phyloP scores from a whole-genome alignment of 2,888 invertebrate genomes.

The Epistrophella euchroma region DNA sequence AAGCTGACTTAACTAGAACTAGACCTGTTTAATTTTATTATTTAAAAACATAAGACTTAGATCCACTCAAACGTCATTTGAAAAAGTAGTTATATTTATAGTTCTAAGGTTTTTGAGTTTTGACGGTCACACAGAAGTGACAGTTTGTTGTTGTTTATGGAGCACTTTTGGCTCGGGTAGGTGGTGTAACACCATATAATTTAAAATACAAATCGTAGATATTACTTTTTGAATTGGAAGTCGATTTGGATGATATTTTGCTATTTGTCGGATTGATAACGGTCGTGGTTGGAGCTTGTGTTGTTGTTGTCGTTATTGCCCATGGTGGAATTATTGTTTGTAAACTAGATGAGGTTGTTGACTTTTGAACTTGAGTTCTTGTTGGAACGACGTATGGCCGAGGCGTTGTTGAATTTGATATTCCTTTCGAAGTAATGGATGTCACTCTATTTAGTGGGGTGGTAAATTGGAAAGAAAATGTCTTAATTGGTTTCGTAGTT shows the following conservation, averaged over 20 bases:
- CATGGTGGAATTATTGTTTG: slow-evolving; percentile 20
- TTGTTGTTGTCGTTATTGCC: slow-evolving; percentile 23
- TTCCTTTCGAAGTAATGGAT: slow-evolving; percentile 5
- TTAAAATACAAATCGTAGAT: slow-evolving; percentile 57
- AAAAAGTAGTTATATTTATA: slow-evolving; percentile 4
- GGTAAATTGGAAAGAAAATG: background rate
- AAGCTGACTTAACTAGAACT: slow-evolving; percentile 47
- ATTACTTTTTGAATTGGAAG: slow-evolving; percentile 39
- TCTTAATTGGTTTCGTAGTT: background rate
- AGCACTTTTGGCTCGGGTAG: slow-evolving; percentile 32
- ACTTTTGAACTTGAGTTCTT: slow-evolving; percentile 19
- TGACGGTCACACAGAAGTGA: slow-evolving; percentile 41
- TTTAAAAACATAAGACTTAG: slow-evolving; percentile 44
- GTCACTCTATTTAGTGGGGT: background rate
- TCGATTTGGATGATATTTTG: slow-evolving; percentile 25
- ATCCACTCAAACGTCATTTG: slow-evolving; percentile 37
- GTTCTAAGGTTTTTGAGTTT: slow-evolving; percentile 36
- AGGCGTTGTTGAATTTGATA: background rate
- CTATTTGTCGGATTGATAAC: slow-evolving; percentile 48
- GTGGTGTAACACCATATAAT: slow-evolving; percentile 49
- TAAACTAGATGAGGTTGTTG: slow-evolving; percentile 12
- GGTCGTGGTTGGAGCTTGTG: slow-evolving; percentile 16
- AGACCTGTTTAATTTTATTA: slow-evolving; percentile 48
- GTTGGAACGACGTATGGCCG: slow-evolving; percentile 20
- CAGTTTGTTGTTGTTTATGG: slow-evolving; percentile 34